Evolutionary conservation across 2,113 vertebrate species (phyloP).

Genomic region (Lepus americanus): DNA sequence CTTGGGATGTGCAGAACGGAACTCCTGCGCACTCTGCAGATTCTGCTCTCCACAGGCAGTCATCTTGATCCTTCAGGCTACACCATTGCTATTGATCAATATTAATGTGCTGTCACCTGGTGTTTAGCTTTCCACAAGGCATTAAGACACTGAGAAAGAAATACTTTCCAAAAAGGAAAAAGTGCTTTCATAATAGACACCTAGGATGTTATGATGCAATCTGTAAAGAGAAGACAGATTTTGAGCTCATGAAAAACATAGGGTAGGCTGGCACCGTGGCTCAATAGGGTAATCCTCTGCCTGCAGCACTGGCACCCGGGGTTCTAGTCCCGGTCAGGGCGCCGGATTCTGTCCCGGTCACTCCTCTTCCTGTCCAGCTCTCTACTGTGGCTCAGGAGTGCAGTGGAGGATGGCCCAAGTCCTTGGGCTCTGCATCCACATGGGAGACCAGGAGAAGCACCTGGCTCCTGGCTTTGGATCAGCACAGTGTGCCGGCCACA

Average conservation of each 20-base stretch:
- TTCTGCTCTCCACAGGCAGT: background rate
- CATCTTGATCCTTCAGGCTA: background rate
- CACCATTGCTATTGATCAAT: background rate
- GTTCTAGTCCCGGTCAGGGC: no score
- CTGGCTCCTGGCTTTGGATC: no score
- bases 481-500: no score
- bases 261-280: no score
- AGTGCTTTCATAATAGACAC: background rate
- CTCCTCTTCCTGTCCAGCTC: no score
- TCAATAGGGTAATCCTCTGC: no score
- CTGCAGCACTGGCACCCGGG: no score
- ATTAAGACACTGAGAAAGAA: background rate
- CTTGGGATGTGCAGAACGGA: accelerated
- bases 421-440: no score
- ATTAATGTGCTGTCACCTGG: background rate
- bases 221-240: background rate
- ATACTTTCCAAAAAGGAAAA: background rate
- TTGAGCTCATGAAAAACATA: background rate
- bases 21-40: accelerated
- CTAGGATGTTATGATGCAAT: background rate
- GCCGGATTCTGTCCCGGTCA: no score
- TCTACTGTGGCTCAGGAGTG: no score
- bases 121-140: background rate
- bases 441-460: no score
- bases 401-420: no score